phyloP scores from a whole-genome alignment of 2,888 invertebrate species.

The Drosophila anomelani region DNA sequence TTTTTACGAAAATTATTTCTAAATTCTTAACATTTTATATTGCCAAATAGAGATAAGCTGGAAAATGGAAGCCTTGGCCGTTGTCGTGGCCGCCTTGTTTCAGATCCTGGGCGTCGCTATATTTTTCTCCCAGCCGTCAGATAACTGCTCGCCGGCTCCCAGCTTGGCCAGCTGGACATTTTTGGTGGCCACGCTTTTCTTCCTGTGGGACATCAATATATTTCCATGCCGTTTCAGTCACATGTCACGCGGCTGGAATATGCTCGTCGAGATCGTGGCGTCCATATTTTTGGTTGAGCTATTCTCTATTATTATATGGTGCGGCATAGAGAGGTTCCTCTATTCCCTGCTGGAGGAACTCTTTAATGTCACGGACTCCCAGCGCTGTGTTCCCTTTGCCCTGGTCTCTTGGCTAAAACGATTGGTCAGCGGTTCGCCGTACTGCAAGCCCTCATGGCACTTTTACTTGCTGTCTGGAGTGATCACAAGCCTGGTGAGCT shows the following conservation, averaged over 20 bases:
- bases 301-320: slow-evolving; percentile 71
- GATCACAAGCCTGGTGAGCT: slow-evolving; percentile 23
- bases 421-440: neutral
- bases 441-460: slow-evolving; percentile 9
- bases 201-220: slow-evolving; percentile 63
- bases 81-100: slow-evolving; percentile 57
- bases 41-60: neutral
- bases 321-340: slow-evolving; percentile 61
- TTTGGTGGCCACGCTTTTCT: slow-evolving; percentile 62
- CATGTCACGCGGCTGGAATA: slow-evolving; percentile 58
- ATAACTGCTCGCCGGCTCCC: slow-evolving; percentile 74
- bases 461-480: slow-evolving; percentile 22
- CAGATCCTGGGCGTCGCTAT: slow-evolving; percentile 68
- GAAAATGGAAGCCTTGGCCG: slow-evolving; percentile 54
- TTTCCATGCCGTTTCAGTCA: slow-evolving; percentile 75
- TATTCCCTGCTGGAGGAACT: slow-evolving; percentile 19
- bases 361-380: neutral
- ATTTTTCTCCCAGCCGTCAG: slow-evolving; percentile 69
- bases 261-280: slow-evolving; percentile 61
- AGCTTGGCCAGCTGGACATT: slow-evolving; percentile 73
- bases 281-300: slow-evolving; percentile 68
- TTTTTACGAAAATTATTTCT: neutral
- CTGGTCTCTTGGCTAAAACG: slow-evolving; percentile 14
- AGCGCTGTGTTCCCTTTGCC: slow-evolving; percentile 21
- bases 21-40: slow-evolving; percentile 2